A percentile compares a stretch with the other conserved stretches of the same genome.
These are phyloP conservation scores for Eumeta japonica DNA, from an alignment of 1,140 invertebrate species.

Conservation along the genomic window DNA sequence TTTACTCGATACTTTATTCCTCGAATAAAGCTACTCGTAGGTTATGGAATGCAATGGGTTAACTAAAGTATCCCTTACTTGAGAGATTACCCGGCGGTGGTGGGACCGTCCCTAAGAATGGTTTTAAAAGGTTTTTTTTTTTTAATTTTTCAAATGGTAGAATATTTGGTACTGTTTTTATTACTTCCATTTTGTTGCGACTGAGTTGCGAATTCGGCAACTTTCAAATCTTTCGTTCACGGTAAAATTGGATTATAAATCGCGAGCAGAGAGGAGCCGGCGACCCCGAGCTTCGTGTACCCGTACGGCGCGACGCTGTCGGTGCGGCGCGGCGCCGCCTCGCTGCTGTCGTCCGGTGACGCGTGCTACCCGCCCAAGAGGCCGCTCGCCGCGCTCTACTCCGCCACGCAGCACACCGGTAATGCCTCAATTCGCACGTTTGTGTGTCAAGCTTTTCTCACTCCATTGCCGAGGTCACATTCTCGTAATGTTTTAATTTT, in stretches of 20 bases:
- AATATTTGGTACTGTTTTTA: no score
- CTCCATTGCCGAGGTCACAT: not conserved
- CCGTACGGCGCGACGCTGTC: slow-evolving; percentile 95
- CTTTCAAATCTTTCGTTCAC: no score
- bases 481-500: not conserved
- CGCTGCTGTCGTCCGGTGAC: slow-evolving; percentile 88
- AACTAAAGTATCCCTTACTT: no score
- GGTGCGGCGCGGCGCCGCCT: slow-evolving; percentile 84
- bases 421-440: not conserved
- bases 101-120: no score
- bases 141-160: not conserved
- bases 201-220: no score
- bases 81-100: no score
- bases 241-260: not conserved
- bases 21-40: no score
- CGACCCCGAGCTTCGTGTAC: slow-evolving; percentile 80
- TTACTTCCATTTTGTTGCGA: no score
- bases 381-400: slow-evolving; percentile 86
- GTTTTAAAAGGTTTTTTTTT: not conserved
- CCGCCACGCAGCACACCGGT: slow-evolving; percentile 59
- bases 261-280: slow-evolving; percentile 61
- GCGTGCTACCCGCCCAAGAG: slow-evolving; percentile 92
- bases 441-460: not conserved
- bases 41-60: no score
- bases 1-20: no score